Base-by-base conservation (phyloP, 2,113 vertebrate species). In the Columba livia region DNA sequence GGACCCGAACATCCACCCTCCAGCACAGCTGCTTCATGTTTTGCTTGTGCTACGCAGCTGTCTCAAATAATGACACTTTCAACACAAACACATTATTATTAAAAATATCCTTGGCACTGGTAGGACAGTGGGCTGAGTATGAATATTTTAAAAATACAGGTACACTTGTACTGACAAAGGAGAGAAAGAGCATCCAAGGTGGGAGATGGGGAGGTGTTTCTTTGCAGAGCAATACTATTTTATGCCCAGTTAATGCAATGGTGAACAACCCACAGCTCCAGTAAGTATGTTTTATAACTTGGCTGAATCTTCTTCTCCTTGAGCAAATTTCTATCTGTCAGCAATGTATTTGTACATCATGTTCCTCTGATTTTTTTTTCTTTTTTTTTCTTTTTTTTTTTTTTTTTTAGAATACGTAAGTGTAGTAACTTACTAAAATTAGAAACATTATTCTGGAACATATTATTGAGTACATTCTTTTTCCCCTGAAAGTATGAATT, bases 11-110 rank as follows among this genome's bases (percentile, higher is more conserved):
- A 40, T 36, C 47, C 47, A 16, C 23, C 19, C 17, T 60, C 36
- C 0, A 3, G 38, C 5, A 1, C 8, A 69, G 40, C 51, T 4
- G 1, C 36, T 77, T 36, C 0, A 0, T 5, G 5, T 38, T 60
- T 70, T 65, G 36, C 56, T n/a, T 5, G 2, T 6, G 2, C 51
- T 67, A 11, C 4, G 4, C 56, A 71, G n/a, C n/a, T 74, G 65
- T 36, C 44, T 71, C 17, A 72, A 77, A 51, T 51, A 48, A 56
- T 48, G 65, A 47, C 20, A 28, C 34, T 79, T 94, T 38, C 42
- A 81, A 57, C 21, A n/a, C 20, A 78, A 89, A 71, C 16, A 23
- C 10, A 16, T 28, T 26, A 48, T 44, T 56, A 48, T 44, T 56
- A 23, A 53, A 44, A 82, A 56, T 78, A 62, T 34, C 4, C 6